phyloP scores from a whole-genome alignment of 2,113 vertebrate genomes.

The Motacilla tschutschensis region DNA sequence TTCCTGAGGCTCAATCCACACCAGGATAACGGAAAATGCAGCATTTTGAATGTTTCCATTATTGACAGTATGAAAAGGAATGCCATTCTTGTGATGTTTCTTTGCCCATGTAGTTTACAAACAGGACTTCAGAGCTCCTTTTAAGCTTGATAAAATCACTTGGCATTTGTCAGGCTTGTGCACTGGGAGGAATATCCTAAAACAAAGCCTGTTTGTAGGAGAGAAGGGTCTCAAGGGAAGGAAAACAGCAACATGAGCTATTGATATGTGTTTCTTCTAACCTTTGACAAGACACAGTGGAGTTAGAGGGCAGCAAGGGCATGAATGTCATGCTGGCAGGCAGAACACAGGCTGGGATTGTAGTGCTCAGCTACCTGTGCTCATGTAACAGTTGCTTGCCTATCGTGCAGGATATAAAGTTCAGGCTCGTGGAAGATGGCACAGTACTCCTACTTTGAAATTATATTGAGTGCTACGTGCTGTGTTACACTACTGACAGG shows the following conservation, averaged over 20 bases:
- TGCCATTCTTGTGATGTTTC: neutral
- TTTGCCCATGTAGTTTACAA: neutral
- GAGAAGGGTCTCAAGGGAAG: neutral
- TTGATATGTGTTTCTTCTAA: neutral
- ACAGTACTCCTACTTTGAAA: rapidly evolving
- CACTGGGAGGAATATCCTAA: neutral
- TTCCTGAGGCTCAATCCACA: neutral
- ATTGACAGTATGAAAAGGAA: neutral
- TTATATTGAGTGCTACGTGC: rapidly evolving
- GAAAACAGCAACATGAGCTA: neutral
- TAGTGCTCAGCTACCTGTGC: neutral
- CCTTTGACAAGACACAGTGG: neutral
- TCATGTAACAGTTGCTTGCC: neutral
- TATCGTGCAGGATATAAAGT: neutral
- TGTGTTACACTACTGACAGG: neutral
- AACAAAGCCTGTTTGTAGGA: neutral
- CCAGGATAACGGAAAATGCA: neutral
- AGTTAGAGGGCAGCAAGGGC: neutral
- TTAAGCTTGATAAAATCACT: neutral
- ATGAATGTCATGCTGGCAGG: neutral
- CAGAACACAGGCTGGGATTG: neutral
- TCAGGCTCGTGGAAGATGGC: neutral
- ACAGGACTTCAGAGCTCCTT: neutral
- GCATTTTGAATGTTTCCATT: neutral
- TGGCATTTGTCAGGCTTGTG: neutral